A percentile compares a stretch with the other conserved stretches of the same genome.
Conservation (phyloP, 2,888 invertebrate genomes). For the Torymus tubicola region DNA sequence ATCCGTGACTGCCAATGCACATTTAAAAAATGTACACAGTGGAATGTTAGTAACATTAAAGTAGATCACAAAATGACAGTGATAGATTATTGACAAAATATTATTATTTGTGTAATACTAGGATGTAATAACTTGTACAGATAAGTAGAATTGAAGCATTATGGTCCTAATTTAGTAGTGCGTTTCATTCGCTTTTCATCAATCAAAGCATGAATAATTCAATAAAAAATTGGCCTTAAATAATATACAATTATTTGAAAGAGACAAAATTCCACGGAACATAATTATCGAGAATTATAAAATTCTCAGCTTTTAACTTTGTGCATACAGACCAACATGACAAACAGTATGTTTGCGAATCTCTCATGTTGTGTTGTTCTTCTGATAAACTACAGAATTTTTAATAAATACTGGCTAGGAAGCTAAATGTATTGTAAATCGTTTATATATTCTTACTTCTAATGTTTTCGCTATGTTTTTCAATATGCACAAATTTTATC, state of each 20-base stretch:
- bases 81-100: slow-evolving; percentile 36
- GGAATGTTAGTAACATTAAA: slow-evolving; percentile 40
- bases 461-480: slow-evolving; percentile 17
- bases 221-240: slow-evolving; percentile 5
- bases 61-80: slow-evolving; percentile 40
- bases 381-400: slow-evolving; percentile 24
- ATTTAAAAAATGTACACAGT: slow-evolving; percentile 33
- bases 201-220: slow-evolving; percentile 1
- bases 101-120: background rate
- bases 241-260: slow-evolving; percentile 5
- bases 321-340: slow-evolving; percentile 43
- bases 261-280: background rate
- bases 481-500: slow-evolving; percentile 33
- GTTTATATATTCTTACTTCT: slow-evolving; percentile 32
- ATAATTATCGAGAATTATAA: slow-evolving; percentile 19
- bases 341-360: background rate
- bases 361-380: background rate
- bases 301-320: slow-evolving; percentile 33
- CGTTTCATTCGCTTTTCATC: background rate
- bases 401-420: slow-evolving; percentile 44
- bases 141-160: slow-evolving; percentile 9
- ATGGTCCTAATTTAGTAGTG: no score
- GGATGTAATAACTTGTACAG: background rate
- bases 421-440: slow-evolving; percentile 32
- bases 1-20: background rate